Base-by-base conservation (phyloP, 2,797 vertebrate species). In the Pelodytes ibericus region DNA sequence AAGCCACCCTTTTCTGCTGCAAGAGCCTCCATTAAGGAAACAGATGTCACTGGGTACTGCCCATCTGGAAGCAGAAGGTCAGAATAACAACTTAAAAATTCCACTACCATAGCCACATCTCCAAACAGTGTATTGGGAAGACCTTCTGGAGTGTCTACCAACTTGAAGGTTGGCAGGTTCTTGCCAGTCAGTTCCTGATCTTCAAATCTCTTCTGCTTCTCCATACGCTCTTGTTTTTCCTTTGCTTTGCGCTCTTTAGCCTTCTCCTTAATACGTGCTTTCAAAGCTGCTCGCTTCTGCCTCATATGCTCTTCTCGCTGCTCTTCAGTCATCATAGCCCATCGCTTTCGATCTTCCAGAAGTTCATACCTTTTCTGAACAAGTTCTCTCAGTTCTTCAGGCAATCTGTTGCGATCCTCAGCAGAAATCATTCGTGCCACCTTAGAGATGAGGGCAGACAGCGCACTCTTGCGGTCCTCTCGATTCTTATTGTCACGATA, bases 141-240 rank as follows among this genome's bases (percentile, higher is more conserved):
- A 0, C 97, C 96, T 79, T 99, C 97, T 0, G 97, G 98, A 80
- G 95, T 99, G 86, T 99, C 98, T 22, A 98, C 95, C 18, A 99
- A 89, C 65, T 92, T 93, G 83, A 98, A 98, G 0, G 86, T 9
- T 0, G 98, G 97, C 72, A 99, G 79, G 11, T 30, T 81, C 76
- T 91, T 94, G 65, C 95, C 91, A 39, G 88, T 79, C 1, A 99
- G 89, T 71, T 96, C 96, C 77, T 96, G 96, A 90, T 99, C 98
- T 83, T 99, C 98, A 0, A 89, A 98, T 58, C 97, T 87, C 25
- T 93, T 95, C 2, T 95, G 96, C 53, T 95, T 95, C 79, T 96
- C 96, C 1, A 94, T 88, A 24, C 92, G 93, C 79, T 95, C 90
- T 49, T 92, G 89, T 93, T 95, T 88, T 87, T 98, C 96, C 83